These are phyloP conservation scores for Lepilemur septentrionalis DNA, from an alignment of 2,797 vertebrate species.

Conservation along the genomic window DNA sequence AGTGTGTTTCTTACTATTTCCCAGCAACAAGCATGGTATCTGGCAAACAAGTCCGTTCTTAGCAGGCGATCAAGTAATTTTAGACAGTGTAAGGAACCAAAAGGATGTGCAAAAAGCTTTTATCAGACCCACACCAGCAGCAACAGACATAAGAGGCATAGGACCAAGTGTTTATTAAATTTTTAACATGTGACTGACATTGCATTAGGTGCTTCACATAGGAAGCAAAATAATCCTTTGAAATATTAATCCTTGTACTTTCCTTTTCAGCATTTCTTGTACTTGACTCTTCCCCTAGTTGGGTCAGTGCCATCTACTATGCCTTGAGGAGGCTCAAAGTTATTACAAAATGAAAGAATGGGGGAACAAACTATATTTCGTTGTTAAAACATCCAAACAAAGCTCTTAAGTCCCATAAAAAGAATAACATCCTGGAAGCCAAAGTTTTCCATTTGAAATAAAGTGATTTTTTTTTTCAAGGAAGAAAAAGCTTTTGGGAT, in stretches of 20 bases:
- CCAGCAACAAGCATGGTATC: neutral
- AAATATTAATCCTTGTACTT: neutral
- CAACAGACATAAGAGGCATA: neutral
- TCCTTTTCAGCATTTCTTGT: neutral
- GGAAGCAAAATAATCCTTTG: neutral
- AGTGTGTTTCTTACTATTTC: neutral
- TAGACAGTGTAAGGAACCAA: neutral
- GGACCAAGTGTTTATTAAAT: neutral
- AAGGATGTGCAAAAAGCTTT: neutral
- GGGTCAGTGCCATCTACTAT: neutral
- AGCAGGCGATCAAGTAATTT: neutral
- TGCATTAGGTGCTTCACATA: neutral
- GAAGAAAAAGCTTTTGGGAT: neutral
- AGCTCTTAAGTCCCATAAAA: neutral
- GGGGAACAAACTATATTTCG: neutral
- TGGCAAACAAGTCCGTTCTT: neutral
- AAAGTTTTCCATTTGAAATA: neutral
- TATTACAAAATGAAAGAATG: neutral
- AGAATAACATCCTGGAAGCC: neutral
- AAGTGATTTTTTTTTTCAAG: neutral
- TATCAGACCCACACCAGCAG: neutral
- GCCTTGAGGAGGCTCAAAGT: neutral
- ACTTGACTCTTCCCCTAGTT: neutral
- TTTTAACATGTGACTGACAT: neutral
- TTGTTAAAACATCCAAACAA: neutral